These are phyloP conservation scores for Miltochrista miniata DNA, from an alignment of 2,888 invertebrate genomes.

Conservation along the genomic window DNA sequence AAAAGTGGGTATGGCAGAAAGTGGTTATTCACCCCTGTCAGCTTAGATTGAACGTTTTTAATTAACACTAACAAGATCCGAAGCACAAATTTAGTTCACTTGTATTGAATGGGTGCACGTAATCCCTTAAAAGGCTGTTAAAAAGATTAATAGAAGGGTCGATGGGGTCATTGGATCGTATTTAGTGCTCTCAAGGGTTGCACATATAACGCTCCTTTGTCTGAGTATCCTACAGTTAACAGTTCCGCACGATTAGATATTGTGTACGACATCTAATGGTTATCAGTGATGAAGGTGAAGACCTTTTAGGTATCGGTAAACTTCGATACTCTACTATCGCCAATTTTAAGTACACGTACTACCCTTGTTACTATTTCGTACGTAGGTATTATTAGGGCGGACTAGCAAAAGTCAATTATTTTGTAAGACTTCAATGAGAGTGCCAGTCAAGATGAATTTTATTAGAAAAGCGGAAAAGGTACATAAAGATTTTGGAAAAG, in stretches of 20 bases:
- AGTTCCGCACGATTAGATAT: slow-evolving; percentile 36
- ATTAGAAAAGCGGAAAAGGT: too few relatives aligned
- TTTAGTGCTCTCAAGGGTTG: slow-evolving; percentile 64
- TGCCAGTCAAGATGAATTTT: too few relatives aligned
- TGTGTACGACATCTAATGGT: slow-evolving; percentile 27
- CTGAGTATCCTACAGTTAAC: slow-evolving; percentile 29
- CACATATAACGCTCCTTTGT: slow-evolving; percentile 45
- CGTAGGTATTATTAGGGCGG: too few relatives aligned
- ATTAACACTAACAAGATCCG: slow-evolving; percentile 48
- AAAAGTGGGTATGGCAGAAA: too few relatives aligned
- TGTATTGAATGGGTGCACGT: slow-evolving; percentile 8
- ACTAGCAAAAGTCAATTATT: too few relatives aligned
- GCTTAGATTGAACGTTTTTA: slow-evolving; percentile 41
- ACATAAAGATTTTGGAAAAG: too few relatives aligned
- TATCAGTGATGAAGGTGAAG: slow-evolving; percentile 15
- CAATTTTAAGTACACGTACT: slow-evolving; percentile 1
- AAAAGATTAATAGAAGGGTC: slow-evolving; percentile 70
- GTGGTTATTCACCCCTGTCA: slow-evolving; percentile 5
- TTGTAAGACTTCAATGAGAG: too few relatives aligned
- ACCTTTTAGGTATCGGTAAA: slow-evolving; percentile 12
- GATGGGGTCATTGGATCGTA: slow-evolving; percentile 61
- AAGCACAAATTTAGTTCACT: slow-evolving; percentile 29
- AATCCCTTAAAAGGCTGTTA: slow-evolving; percentile 56
- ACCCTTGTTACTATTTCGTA: too few relatives aligned
- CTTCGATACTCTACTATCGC: slow-evolving; percentile 5